Evolutionary conservation across 2,888 invertebrate species (phyloP), one percentile per base, ranked within the genome.

Genomic region (Nipponacmea schrenckii): DNA sequence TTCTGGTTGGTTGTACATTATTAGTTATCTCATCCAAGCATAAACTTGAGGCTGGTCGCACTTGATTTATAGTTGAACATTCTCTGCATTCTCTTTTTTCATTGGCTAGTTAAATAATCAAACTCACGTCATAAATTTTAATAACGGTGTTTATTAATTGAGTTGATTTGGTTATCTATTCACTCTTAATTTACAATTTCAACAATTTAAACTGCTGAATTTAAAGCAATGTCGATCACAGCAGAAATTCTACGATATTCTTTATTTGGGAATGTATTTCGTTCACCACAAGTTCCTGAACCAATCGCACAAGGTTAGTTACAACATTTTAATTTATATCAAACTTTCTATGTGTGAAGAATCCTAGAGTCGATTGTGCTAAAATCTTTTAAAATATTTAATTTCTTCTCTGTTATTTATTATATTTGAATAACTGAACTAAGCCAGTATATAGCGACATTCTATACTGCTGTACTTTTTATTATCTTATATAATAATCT

Each of bases 231-330:
- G 56, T 56, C 56, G 8, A 56, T 56, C 12, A 56, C 56, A 12
- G 56, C 24, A 2, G 56, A 56, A 24, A 56, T 56, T 24, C 24
- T 56, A 56, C 20, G 56, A 56, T 24, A 24, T 20, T 24, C 20
- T 56, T 56, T 56, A 24, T 56, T 56, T 56, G 56, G 56, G 12
- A 20, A 56, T 56, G 56, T 56, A 56, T 56, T 24, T 56, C 10
- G 24, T 24, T 56, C 56, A 5, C n/a, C 56, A 39, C 20, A 10
- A 24, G 56, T 24, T 12, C 56, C 56, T 56, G 14, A 20, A 56
- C 20, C 24, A 56, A 1, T 24, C 7, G 20, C 20, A 56, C 56
- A 56, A 56, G 56, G 56, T 56, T 12, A 39, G 39, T 10, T 39
- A 8, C 39, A 39, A 39, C 8, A 39, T 39, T 39, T 39, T 31